Evolutionary conservation across 1,140 invertebrate species (phyloP).

Genomic region (Arctopsyche grandis): DNA sequence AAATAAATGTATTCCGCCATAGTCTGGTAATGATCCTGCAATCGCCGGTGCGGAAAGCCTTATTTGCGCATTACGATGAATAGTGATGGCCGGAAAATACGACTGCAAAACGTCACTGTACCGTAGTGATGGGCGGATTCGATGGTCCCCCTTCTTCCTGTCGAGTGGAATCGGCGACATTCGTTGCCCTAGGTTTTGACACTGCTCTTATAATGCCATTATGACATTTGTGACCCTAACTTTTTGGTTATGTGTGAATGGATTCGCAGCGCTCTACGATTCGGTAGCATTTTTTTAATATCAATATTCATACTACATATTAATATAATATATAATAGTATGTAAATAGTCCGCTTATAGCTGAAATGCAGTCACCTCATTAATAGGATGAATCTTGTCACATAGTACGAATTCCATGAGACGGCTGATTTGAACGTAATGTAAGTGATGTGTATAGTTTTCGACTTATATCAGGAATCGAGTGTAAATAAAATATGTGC

Average conservation of each 20-base stretch:
- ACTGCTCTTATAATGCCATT: neutral
- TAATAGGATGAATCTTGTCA: too few relatives aligned
- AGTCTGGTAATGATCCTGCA: slow-evolving; percentile 27
- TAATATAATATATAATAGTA: too few relatives aligned
- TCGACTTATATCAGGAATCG: too few relatives aligned
- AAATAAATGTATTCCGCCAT: neutral
- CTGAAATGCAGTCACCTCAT: too few relatives aligned
- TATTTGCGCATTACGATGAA: slow-evolving; percentile 35
- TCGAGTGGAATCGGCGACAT: neutral
- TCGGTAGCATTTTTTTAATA: neutral
- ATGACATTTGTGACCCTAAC: neutral
- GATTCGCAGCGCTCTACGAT: neutral
- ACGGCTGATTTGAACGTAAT: too few relatives aligned
- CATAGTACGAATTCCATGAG: too few relatives aligned
- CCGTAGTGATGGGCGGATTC: slow-evolving; percentile 16
- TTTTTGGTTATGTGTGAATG: neutral
- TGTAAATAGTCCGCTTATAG: too few relatives aligned
- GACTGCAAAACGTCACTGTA: slow-evolving; percentile 25
- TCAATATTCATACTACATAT: too few relatives aligned
- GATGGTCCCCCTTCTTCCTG: slow-evolving; percentile 15
- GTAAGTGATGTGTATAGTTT: too few relatives aligned
- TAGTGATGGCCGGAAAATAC: slow-evolving; percentile 37
- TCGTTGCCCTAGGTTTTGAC: slow-evolving; percentile 21
- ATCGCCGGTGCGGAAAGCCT: slow-evolving; percentile 38
- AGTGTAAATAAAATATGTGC: too few relatives aligned